Conservation (phyloP, 2,797 vertebrate species). For the Okamejei kenojei region DNA sequence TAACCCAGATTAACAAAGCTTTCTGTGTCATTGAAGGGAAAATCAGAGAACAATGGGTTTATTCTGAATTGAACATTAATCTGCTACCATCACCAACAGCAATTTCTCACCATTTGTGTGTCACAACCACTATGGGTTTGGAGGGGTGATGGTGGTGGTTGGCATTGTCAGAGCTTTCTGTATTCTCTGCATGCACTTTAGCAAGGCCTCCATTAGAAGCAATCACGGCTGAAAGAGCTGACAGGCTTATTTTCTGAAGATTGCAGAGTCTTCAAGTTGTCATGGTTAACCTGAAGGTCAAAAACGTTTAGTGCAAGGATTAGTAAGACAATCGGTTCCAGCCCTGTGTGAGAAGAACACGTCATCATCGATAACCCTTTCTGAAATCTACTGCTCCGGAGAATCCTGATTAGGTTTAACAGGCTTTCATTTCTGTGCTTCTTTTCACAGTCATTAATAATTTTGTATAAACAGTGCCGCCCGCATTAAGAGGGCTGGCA, state of each 20-base stretch:
- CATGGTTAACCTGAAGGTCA: conserved; percentile 23
- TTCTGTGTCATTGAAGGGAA: background rate
- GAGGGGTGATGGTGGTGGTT: background rate
- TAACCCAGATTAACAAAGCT: background rate
- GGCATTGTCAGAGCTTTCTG: background rate
- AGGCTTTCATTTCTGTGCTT: conserved; percentile 8
- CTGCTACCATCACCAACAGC: background rate
- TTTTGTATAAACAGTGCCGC: background rate
- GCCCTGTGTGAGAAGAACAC: background rate
- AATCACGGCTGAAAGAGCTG: background rate
- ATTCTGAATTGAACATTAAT: background rate
- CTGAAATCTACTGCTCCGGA: background rate
- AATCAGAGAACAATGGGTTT: background rate
- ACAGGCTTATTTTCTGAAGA: conserved; percentile 20
- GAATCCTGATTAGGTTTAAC: conserved; percentile 13
- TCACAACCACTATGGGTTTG: background rate
- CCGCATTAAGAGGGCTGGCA: background rate
- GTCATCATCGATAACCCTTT: background rate
- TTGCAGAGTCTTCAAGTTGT: conserved; percentile 11
- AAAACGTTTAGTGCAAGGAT: background rate
- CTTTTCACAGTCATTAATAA: background rate
- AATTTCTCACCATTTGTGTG: background rate
- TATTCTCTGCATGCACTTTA: background rate
- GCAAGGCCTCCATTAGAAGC: conserved; percentile 7
- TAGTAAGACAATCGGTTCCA: conserved; percentile 16